phyloP scores from a whole-genome alignment of 2,888 invertebrate genomes.

The Neoitamus cyanurus region DNA sequence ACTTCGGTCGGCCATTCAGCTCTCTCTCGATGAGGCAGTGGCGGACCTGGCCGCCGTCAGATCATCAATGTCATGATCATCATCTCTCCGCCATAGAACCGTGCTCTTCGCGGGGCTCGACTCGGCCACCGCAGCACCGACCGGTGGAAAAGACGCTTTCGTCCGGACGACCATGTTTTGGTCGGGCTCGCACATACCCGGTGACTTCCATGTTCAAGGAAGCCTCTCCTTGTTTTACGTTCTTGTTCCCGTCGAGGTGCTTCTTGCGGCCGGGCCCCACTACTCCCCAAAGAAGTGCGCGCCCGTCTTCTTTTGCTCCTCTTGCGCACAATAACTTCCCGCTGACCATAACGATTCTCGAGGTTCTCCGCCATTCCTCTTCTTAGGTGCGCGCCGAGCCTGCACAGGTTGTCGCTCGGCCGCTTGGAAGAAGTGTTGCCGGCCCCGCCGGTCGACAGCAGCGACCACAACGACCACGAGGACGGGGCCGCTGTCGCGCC shows the following conservation, averaged over 20 bases:
- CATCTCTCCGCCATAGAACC: constrained; percentile 2
- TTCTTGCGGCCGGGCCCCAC: constrained; percentile 2
- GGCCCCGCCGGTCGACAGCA: neutral
- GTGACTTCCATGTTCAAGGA: constrained; percentile 36
- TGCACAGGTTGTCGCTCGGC: neutral
- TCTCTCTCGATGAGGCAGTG: constrained; percentile 6
- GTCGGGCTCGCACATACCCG: neutral
- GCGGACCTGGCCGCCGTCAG: constrained; percentile 2
- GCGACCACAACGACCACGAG: neutral
- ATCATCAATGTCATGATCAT: constrained; percentile 46
- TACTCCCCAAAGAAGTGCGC: neutral
- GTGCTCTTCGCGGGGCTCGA: neutral
- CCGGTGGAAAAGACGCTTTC: neutral
- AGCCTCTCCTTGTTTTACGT: constrained; percentile 32
- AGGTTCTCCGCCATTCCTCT: constrained; percentile 8
- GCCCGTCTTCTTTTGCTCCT: neutral
- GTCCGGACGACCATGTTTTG: constrained; percentile 25
- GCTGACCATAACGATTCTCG: neutral
- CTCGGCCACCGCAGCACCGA: neutral
- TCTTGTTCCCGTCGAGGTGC: neutral
- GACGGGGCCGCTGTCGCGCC: neutral
- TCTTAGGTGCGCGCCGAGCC: neutral
- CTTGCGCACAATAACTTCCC: neutral
- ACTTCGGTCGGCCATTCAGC: constrained; percentile 30
- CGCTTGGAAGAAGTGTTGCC: constrained; percentile 21